Evolutionary conservation across 2,113 vertebrate genomes (phyloP), one percentile per base, ranked within the genome.

Genomic region (Oncorhynchus mykiss): DNA sequence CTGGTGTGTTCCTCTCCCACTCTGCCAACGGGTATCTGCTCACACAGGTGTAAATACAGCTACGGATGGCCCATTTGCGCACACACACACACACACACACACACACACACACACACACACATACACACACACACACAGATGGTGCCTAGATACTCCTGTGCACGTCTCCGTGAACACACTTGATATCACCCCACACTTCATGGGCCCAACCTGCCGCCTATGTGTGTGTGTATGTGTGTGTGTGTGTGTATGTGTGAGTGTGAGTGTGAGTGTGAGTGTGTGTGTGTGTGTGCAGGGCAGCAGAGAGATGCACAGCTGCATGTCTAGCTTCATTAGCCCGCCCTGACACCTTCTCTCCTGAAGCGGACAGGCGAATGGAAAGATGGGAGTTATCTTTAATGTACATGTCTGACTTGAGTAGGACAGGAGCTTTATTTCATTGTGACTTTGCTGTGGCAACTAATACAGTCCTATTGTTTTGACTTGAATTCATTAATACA

Each of bases 11-110:
- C 87, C 92, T 93, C 93, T 78, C 84, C 88, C 88, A 91, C 88
- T 64, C 79, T 74, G 94, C 95, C 91, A 96, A 86, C 79, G 90
- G 95, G 93, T 92, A 94, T 93, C 90, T 95, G 93, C 92, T 93
- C 94, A 94, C 72, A 91, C 93, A 98, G 95, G 94, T 97, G 95
- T 94, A 96, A 96, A 95, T 94, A 93, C 95, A 97, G 94, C 95
- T 95, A 94, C 89, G 91, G 89, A 88, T 90, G 88, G 71, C 62
- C 22, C 67, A 68, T 51, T 79, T 34, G 67, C 18, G 29, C 20
- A 3, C 69, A 6, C 57, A n/a, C 20, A 14, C 45, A 0, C 29
- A 45, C 31, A 48, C 72, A 18, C 64, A 31, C 49, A 31, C 69
- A 77, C 29, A 70, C 45, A 51, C 64, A 67, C 72, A 48, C 6